Base-by-base conservation (phyloP, 2,113 vertebrate species). In the Larimichthys crocea region DNA sequence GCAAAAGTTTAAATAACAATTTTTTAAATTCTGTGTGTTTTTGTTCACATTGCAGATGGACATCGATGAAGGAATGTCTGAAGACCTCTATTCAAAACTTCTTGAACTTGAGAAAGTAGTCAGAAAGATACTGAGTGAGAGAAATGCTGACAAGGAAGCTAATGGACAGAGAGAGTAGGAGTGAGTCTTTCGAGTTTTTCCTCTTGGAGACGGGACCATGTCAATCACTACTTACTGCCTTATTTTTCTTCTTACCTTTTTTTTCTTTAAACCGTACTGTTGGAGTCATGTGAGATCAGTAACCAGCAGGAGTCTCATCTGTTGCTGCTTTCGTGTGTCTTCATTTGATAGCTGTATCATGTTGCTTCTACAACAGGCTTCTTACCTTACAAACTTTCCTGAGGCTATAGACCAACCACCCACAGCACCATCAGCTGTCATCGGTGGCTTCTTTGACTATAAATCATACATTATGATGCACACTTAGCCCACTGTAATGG, bases 41-140 rank as follows among this genome's bases (percentile, higher is more conserved):
- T 46, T 82, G 14, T 80, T 84, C 5, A 11, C 22, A 7, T 92
- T 86, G 83, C 76, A 99, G 97, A 96, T 99, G 92, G 96, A 97
- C 64, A 71, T 98, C 44, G 93, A 97, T 76, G 96, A 96, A 76
- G 92, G 91, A 59, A 95, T 72, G 57, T 95, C 96, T 0, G 96
- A 96, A 55, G 89, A 83, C 15, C 75, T 98, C 24, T 98, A 96
- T 82, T 84, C 94, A 56, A 94, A 95, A 77, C 93, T 98, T 72
- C 69, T 97, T 71, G 93, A 96, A 35, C 94, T 98, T 77, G 97
- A 98, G 84, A 94, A 74, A 78, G 72, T n/a, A 60, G 72, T 93
- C 42, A 85, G 92, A 72, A 81, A 76, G 57, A 90, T 90, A 75
- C 60, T 79, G 26, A 83, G 50, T 6, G 76, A 87, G 24, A 81